These are phyloP conservation scores for Caranx melampygus DNA, from an alignment of 2,113 vertebrate species.

Conservation along the genomic window DNA sequence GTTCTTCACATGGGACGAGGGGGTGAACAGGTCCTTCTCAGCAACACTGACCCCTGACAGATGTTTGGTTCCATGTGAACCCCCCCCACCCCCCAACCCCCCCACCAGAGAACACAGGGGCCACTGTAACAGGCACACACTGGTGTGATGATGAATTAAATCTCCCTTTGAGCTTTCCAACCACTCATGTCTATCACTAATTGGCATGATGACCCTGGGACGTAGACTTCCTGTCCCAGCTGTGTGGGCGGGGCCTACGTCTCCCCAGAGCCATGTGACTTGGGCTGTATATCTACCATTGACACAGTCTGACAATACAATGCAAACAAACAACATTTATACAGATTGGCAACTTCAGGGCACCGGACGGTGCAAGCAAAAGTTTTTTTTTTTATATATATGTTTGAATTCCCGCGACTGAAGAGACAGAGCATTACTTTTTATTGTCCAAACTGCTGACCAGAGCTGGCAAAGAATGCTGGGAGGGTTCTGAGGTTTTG, in stretches of 20 bases:
- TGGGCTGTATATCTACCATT: constrained; percentile 86
- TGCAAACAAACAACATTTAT: constrained; percentile 89
- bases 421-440: constrained; percentile 87
- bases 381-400: constrained; percentile 78
- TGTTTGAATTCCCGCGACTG: constrained; percentile 79
- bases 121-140: constrained; percentile 98
- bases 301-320: constrained; percentile 95
- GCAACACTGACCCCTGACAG: constrained; percentile 68
- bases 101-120: constrained; percentile 80
- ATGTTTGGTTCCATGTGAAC: constrained; percentile 55
- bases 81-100: constrained; percentile 42
- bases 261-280: constrained; percentile 90
- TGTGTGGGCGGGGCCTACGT: constrained; percentile 60
- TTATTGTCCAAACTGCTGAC: constrained; percentile 87
- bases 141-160: constrained; percentile 90
- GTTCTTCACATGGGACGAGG: constrained; percentile 44
- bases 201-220: constrained; percentile 94
- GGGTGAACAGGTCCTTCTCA: constrained; percentile 59
- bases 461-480: constrained; percentile 81
- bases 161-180: constrained; percentile 70
- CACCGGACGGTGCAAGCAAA: constrained; percentile 89
- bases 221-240: constrained; percentile 71
- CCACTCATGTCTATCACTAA: constrained; percentile 85
- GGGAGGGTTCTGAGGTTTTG: constrained; percentile 86
- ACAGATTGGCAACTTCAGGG: constrained; percentile 98